Evolutionary conservation across 2,797 vertebrate genomes (phyloP).

Genomic region (Sebastes umbrosus): DNA sequence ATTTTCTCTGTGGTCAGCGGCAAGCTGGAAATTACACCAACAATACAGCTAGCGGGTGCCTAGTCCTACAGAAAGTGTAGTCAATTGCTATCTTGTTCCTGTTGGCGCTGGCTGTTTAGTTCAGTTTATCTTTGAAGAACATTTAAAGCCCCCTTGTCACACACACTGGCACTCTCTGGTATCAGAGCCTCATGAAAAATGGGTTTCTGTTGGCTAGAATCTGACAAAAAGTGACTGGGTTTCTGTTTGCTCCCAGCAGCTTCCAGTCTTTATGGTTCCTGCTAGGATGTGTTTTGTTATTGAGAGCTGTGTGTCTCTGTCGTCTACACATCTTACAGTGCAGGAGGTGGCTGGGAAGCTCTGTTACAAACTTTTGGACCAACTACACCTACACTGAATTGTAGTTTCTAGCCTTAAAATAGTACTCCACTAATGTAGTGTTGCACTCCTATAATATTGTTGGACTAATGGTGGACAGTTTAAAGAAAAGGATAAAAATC

Average conservation of each 20-base stretch:
- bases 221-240: conserved; percentile 41
- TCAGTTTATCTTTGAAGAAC: conserved; percentile 57
- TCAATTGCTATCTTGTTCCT: conserved; percentile 52
- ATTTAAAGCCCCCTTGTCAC: conserved; percentile 49
- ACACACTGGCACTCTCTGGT: conserved; percentile 29
- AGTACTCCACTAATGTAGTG: neutral
- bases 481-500: too few species aligned
- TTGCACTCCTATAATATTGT: neutral
- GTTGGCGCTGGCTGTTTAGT: conserved; percentile 40
- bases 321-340: neutral
- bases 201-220: conserved; percentile 33
- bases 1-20: neutral
- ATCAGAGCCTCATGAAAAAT: conserved; percentile 32
- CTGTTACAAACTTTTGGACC: neutral
- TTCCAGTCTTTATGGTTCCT: conserved; percentile 16
- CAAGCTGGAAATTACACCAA: conserved; percentile 25
- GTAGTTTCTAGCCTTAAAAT: neutral
- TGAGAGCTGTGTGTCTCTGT: neutral
- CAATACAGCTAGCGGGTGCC: conserved; percentile 15
- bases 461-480: neutral
- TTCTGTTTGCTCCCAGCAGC: conserved; percentile 27
- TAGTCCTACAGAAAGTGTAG: conserved; percentile 25
- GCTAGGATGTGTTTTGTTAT: conserved; percentile 13
- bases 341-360: neutral
- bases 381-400: neutral